A percentile compares a stretch with the other conserved stretches of the same genome.
phyloP scores from a whole-genome alignment of 2,888 invertebrate genomes.

The Drosophila macrospina region DNA sequence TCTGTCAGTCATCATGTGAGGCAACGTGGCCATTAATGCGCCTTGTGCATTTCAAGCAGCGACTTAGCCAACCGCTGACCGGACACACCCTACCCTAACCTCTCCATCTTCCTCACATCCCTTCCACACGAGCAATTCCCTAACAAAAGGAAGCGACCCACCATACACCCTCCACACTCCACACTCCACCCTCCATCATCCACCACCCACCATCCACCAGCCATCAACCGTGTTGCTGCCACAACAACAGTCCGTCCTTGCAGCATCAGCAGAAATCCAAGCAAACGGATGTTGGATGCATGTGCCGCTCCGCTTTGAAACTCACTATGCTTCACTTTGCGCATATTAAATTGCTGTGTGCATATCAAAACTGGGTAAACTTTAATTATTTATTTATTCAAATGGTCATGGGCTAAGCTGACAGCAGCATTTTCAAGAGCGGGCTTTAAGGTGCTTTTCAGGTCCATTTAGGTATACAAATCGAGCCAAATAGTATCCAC shows the following conservation, averaged over 20 bases:
- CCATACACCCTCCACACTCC: no score
- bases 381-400: conserved; percentile 75
- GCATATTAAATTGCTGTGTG: conserved; percentile 39
- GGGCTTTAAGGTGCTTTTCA: conserved; percentile 26
- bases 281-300: conserved; percentile 39
- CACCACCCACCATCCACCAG: no score
- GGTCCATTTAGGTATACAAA: conserved; percentile 29
- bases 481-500: conserved; percentile 8
- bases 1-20: conserved; percentile 37
- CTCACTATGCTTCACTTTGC: conserved; percentile 13
- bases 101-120: not conserved
- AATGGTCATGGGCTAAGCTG: conserved; percentile 42
- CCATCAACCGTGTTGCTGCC: not conserved
- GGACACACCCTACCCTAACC: no score
- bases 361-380: conserved; percentile 42
- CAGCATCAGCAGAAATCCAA: conserved; percentile 50
- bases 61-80: conserved; percentile 19
- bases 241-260: conserved; percentile 10
- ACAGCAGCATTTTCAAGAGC: conserved; percentile 4
- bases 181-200: no score
- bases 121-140: not conserved
- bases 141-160: conserved; percentile 5
- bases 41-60: conserved; percentile 48
- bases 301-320: not conserved
- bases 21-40: conserved; percentile 24